These are phyloP conservation scores for Notolabrus celidotus DNA, from an alignment of 2,797 vertebrate species.

Conservation along the genomic window DNA sequence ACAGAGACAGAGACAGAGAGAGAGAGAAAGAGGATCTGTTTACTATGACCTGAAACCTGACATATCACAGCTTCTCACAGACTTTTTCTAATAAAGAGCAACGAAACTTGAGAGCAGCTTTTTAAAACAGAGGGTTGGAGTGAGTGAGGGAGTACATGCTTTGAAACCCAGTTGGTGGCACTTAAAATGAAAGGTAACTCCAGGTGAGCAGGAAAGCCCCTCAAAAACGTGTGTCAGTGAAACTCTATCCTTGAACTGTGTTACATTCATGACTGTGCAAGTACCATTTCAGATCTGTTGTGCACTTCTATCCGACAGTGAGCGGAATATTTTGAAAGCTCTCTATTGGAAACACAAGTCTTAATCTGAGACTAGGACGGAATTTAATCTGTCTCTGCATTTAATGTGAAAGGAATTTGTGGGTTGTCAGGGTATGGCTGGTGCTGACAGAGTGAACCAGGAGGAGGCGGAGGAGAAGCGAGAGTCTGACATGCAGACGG, in stretches of 20 bases:
- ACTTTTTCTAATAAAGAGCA: slow-evolving; percentile 41
- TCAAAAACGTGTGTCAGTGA: slow-evolving; percentile 26
- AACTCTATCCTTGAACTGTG: slow-evolving; percentile 28
- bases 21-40: slow-evolving; percentile 35
- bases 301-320: neutral
- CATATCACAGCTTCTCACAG: slow-evolving; percentile 4
- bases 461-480: slow-evolving; percentile 47
- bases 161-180: slow-evolving; percentile 46
- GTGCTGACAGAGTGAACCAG: slow-evolving; percentile 66
- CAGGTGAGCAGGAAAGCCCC: slow-evolving; percentile 35
- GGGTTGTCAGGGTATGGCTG: slow-evolving; percentile 67
- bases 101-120: slow-evolving; percentile 56
- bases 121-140: slow-evolving; percentile 31
- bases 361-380: slow-evolving; percentile 24
- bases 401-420: slow-evolving; percentile 66
- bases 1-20: slow-evolving; percentile 29
- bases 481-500: slow-evolving; percentile 59
- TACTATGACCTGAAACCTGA: slow-evolving; percentile 51
- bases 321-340: slow-evolving; percentile 30
- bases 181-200: slow-evolving; percentile 45
- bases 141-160: slow-evolving; percentile 43
- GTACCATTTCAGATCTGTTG: neutral
- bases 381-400: slow-evolving; percentile 41
- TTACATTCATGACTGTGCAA: slow-evolving; percentile 46
- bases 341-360: slow-evolving; percentile 37